Percentiles rank a stretch among this genome's conserved stretches.
phyloP scores from a whole-genome alignment of 2,888 invertebrate species.

The Eulithis prunata region DNA sequence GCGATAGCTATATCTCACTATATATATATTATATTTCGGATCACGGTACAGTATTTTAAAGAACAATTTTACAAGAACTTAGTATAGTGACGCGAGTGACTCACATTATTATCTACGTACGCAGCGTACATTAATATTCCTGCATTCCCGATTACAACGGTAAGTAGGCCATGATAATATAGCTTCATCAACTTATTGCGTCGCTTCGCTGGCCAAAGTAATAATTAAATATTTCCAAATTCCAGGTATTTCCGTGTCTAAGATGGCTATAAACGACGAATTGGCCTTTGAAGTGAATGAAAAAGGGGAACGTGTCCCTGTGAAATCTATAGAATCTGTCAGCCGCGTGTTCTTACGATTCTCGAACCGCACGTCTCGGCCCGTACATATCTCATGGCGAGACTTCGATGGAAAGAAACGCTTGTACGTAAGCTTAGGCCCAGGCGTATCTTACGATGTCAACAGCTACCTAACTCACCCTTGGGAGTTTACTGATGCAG shows the following conservation, averaged over 20 bases:
- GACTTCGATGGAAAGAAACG: constrained; percentile 87
- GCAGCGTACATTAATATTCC: background rate
- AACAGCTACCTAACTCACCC: constrained; percentile 92
- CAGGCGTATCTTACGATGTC: constrained; percentile 84
- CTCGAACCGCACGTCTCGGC: constrained; percentile 64
- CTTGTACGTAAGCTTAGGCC: constrained; percentile 85
- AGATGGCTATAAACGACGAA: constrained; percentile 51
- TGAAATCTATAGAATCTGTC: constrained; percentile 63
- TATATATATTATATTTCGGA: too few relatives aligned
- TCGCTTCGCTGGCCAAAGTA: too few relatives aligned
- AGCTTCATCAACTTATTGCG: too few relatives aligned
- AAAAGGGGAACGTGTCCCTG: constrained; percentile 60
- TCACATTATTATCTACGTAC: too few relatives aligned
- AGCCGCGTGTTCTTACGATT: constrained; percentile 64
- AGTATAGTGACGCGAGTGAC: too few relatives aligned
- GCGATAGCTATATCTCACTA: too few relatives aligned
- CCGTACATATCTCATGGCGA: constrained; percentile 90
- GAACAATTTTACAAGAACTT: too few relatives aligned
- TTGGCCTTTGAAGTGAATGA: constrained; percentile 65
- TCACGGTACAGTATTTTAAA: too few relatives aligned
- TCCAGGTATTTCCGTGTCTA: constrained; percentile 24
- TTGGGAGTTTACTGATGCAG: constrained; percentile 91
- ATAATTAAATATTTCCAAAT: background rate
- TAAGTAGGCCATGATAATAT: constrained; percentile 6
- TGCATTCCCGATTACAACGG: constrained; percentile 8